Conservation (phyloP, 2,888 invertebrate genomes). For the Zhuqinia jingwanae region DNA sequence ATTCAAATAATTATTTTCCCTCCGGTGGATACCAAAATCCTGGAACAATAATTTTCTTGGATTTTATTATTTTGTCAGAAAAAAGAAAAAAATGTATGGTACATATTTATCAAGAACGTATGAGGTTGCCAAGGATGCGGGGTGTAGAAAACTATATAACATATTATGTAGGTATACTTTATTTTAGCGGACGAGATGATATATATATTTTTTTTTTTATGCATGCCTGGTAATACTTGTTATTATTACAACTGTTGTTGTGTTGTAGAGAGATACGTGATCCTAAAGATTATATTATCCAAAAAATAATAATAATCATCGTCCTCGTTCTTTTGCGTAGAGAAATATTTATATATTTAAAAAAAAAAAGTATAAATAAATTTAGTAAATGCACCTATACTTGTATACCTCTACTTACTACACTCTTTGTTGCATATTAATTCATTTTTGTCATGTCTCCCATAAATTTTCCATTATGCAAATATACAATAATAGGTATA, state of each 20-base stretch:
- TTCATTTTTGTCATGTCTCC: conserved; percentile 52
- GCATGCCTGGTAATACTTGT: too few relatives aligned
- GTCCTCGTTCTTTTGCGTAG: too few relatives aligned
- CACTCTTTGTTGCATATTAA: conserved; percentile 44
- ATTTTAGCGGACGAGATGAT: background rate
- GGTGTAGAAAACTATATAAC: conserved; percentile 1
- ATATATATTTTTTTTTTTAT: too few relatives aligned
- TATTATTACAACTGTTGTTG: background rate
- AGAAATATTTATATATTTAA: too few relatives aligned
- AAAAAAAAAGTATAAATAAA: too few relatives aligned
- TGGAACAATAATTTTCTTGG: conserved; percentile 54
- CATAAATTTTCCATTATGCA: conserved; percentile 68
- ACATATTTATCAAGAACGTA: conserved; percentile 20
- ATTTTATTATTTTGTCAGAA: conserved; percentile 7
- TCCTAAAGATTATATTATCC: background rate
- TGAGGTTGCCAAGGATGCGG: background rate
- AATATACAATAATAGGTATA: too few relatives aligned
- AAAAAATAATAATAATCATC: background rate
- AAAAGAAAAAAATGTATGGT: background rate
- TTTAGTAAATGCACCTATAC: conserved; percentile 19
- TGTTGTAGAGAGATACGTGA: background rate
- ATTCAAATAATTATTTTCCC: conserved; percentile 63
- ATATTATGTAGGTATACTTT: background rate
- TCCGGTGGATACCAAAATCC: conserved; percentile 41
- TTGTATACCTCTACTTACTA: background rate